Conservation (phyloP, 2,113 vertebrate species). For the Syrrhaptes paradoxus region DNA sequence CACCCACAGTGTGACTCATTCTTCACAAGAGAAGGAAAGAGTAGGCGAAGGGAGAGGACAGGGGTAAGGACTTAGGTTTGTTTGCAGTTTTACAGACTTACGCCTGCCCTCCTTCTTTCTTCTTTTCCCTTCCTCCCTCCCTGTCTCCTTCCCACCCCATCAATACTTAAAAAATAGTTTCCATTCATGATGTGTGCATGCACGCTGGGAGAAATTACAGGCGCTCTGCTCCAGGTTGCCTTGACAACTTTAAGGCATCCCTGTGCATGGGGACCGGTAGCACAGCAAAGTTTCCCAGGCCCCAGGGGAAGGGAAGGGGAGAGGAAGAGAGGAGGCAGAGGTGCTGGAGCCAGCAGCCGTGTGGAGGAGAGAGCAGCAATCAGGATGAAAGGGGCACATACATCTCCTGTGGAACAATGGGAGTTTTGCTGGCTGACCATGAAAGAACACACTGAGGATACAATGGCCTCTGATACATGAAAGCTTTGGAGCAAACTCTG, state of each 20-base stretch:
- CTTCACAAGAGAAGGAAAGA: neutral
- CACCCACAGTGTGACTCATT: neutral
- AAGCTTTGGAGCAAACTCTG: constrained; percentile 54
- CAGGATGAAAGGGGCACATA: constrained; percentile 49
- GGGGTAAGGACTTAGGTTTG: neutral
- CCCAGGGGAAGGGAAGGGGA: constrained; percentile 55
- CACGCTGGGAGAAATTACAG: constrained; percentile 37
- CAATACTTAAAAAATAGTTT: constrained; percentile 49
- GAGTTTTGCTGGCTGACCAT: constrained; percentile 55
- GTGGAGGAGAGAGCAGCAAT: constrained; percentile 30
- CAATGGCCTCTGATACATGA: constrained; percentile 63
- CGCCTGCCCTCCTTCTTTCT: neutral
- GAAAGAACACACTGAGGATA: constrained; percentile 64
- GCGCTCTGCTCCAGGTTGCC: constrained; percentile 64
- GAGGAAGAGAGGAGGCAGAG: constrained; percentile 29
- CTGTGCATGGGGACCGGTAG: constrained; percentile 46
- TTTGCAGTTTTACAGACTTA: constrained; percentile 48
- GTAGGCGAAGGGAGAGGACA: neutral
- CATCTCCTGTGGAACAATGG: constrained; percentile 30
- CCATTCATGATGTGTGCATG: constrained; percentile 6
- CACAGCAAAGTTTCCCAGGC: constrained; percentile 77
- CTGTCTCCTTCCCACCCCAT: neutral
- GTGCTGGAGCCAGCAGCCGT: constrained; percentile 3
- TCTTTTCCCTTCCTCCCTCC: constrained; percentile 28
- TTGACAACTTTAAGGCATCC: constrained; percentile 66